Conservation (phyloP, 2,888 invertebrate genomes). For the Willowsia nigromaculata region DNA sequence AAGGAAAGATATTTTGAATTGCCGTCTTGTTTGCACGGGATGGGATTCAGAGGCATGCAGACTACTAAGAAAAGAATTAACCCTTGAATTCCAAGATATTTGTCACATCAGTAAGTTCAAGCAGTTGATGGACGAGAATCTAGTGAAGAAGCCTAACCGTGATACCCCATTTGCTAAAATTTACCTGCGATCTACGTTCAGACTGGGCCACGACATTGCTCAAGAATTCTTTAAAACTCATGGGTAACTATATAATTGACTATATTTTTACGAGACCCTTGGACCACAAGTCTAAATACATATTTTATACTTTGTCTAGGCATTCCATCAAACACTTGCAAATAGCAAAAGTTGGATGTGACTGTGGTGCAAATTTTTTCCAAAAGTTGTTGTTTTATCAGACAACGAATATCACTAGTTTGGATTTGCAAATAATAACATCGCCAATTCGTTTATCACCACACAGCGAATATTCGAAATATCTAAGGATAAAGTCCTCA, state of each 20-base stretch:
- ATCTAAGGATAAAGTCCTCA: constrained; percentile 12
- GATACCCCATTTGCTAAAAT: constrained; percentile 61
- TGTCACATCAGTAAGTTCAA: constrained; percentile 66
- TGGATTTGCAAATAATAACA: constrained; percentile 64
- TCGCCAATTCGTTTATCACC: constrained; percentile 63
- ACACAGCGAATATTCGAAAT: constrained; percentile 51
- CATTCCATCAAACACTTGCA: constrained; percentile 39
- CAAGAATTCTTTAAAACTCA: constrained; percentile 67
- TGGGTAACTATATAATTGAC: constrained; percentile 45
- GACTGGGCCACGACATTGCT: constrained; percentile 60
- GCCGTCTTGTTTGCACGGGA: constrained; percentile 52
- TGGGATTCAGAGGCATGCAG: constrained; percentile 63
- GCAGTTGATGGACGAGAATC: constrained; percentile 51
- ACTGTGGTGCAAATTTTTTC: constrained; percentile 68
- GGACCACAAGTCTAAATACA: background rate
- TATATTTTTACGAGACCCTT: background rate
- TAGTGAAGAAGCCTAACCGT: constrained; percentile 32
- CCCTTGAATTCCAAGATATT: constrained; percentile 60
- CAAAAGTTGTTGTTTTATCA: constrained; percentile 61
- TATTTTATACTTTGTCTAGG: constrained; percentile 8
- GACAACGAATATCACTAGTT: constrained; percentile 54
- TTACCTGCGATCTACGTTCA: constrained; percentile 54
- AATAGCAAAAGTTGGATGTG: constrained; percentile 66
- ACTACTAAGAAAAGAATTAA: constrained; percentile 52
- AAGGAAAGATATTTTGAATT: constrained; percentile 44